Percentiles rank a stretch among this genome's conserved stretches.
Conservation (phyloP, 2,888 invertebrate genomes). For the Syrista parreyssii region DNA sequence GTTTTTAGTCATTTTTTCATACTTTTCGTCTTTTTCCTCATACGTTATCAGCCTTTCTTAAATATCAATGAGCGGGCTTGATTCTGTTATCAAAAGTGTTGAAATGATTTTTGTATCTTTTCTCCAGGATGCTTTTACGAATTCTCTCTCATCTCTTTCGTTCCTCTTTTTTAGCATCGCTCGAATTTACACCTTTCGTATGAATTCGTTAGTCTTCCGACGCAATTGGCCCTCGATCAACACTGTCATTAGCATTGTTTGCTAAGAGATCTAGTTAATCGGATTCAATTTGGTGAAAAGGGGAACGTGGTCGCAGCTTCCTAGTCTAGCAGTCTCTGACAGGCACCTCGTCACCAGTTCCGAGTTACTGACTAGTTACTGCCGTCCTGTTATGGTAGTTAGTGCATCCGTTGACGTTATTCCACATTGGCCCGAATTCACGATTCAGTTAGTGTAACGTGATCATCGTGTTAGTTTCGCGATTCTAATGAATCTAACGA, state of each 20-base stretch:
- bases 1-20: background rate
- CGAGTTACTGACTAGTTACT: background rate
- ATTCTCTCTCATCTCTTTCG: background rate
- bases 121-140: background rate
- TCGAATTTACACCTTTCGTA: background rate
- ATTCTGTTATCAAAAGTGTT: background rate
- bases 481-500: constrained; percentile 20
- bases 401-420: background rate
- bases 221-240: background rate
- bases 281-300: constrained; percentile 35
- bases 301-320: constrained; percentile 25
- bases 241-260: constrained; percentile 43
- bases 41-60: background rate
- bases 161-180: background rate
- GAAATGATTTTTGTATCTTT: background rate
- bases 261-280: constrained; percentile 28
- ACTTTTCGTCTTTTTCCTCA: background rate
- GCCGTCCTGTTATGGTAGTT: constrained; percentile 9
- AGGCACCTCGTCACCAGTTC: background rate
- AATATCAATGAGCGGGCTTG: background rate
- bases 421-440: constrained; percentile 3
- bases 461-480: background rate
- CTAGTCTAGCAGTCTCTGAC: background rate
- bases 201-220: background rate
- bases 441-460: constrained; percentile 14